Evolutionary conservation across 1,140 invertebrate species (phyloP), one percentile per base, ranked within the genome.

Genomic region (Ctenoplectra terminalis): DNA sequence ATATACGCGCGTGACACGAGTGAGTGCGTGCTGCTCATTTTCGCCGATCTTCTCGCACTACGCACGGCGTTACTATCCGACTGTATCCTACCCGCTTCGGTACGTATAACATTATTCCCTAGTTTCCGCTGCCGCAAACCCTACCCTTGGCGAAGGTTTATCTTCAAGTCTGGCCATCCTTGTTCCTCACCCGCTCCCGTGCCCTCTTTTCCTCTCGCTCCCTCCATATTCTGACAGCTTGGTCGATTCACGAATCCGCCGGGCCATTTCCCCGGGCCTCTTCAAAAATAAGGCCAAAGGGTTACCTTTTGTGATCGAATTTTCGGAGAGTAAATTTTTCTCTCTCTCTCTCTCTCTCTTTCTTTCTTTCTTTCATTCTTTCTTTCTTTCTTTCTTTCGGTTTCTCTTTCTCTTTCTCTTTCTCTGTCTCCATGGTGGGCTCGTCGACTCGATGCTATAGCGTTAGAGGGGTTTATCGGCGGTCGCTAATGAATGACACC

Each of bases 161-260:
- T 60, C 54, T 70, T 34, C 31, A 8, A 13, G 9, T 37, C 37
- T 50, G 3, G 75, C 34, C 58, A 2, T 81, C 56, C 56, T 26
- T 71, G 31, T 58, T 50, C 40, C 43, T 50, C 67, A 23, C 31
- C 34, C 56, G 52, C 43, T 63, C 54, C 58, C n/a, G 50, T 72
- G 50, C 50, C 63, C 67, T 67, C 50, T 73, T 75, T 78, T 75
- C 75, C 20, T 50, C 70, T 77, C 71, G 17, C 76, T 79, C 82
- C 69, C 87, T 60, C 80, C 58, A 72, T 61, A 63, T 64, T 67
- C 86, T 90, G 86, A 90, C 89, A 90, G 88, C 87, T 91, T 91
- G 88, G 90, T 91, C 90, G 90, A 91, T 91, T 91, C 88, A 88
- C 83, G 79, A 87, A 86, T 90, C 81, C 82, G 85, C 90, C 87